A percentile compares a stretch with the other conserved stretches of the same genome.
phyloP scores from a whole-genome alignment of 2,888 invertebrate species.

The Phyllotreta striolata region DNA sequence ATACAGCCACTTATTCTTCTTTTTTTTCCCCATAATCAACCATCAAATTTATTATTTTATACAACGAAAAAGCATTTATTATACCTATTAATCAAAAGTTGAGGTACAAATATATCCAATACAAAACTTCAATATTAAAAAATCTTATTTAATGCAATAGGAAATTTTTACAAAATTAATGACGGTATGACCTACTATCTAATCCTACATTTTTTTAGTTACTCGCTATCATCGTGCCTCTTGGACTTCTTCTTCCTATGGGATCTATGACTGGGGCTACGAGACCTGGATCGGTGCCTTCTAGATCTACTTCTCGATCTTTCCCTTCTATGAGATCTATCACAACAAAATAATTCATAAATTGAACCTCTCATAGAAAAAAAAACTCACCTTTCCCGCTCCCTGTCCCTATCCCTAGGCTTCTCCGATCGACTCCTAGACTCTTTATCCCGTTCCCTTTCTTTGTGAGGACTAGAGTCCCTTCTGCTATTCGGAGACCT shows the following conservation, averaged over 20 bases:
- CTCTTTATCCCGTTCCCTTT: slow-evolving; percentile 60
- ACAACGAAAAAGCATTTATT: neutral
- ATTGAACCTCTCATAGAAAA: slow-evolving; percentile 19
- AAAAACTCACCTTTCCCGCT: slow-evolving; percentile 45
- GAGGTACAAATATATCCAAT: no score
- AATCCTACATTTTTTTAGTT: neutral
- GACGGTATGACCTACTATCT: slow-evolving; percentile 15
- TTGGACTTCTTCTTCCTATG: slow-evolving; percentile 75
- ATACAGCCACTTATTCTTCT: no score
- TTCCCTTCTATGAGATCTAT: slow-evolving; percentile 70
- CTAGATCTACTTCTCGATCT: slow-evolving; percentile 72
- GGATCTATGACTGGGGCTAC: slow-evolving; percentile 71
- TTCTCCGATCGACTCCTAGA: slow-evolving; percentile 56
- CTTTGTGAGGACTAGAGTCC: slow-evolving; percentile 43
- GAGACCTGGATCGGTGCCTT: slow-evolving; percentile 75
- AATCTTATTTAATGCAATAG: no score
- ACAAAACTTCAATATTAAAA: no score
- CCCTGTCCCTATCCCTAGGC: slow-evolving; percentile 60
- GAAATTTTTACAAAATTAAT: slow-evolving; percentile 3
- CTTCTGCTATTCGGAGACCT: slow-evolving; percentile 42
- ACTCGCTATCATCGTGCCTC: slow-evolving; percentile 72
- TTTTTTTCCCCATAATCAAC: neutral
- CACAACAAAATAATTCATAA: neutral
- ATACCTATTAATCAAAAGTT: neutral
- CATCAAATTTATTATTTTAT: neutral